Percentiles rank a stretch among this genome's conserved stretches.
Conservation (phyloP, 2,113 vertebrate genomes). For the Bettongia penicillata region DNA sequence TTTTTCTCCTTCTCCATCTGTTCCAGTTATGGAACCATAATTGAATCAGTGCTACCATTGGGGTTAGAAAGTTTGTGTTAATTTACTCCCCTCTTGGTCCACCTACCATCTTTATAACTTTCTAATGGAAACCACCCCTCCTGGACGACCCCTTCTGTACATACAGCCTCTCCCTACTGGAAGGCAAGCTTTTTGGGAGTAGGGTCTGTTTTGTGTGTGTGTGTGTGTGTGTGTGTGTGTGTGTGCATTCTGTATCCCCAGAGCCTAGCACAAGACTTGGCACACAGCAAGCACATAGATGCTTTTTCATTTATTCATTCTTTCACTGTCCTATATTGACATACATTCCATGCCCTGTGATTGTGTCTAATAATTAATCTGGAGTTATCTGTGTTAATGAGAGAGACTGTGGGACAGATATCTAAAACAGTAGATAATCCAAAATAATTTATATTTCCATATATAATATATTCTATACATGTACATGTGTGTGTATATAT, state of each 20-base stretch:
- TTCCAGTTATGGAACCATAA: not conserved
- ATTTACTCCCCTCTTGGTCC: not conserved
- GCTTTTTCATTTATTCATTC: not conserved
- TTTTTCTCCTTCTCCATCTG: not conserved
- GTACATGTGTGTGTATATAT: not conserved
- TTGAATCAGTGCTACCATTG: not conserved
- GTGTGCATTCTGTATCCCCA: not conserved
- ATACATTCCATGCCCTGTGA: not conserved
- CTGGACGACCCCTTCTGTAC: not conserved
- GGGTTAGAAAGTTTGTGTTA: not conserved
- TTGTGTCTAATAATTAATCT: not conserved
- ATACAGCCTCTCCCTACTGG: not conserved
- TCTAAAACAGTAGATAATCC: not conserved
- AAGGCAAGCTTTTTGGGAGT: not conserved
- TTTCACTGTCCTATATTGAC: not conserved
- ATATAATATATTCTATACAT: not conserved
- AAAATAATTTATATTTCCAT: not conserved
- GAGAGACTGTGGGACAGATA: not conserved
- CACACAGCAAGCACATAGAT: not conserved
- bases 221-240: no score
- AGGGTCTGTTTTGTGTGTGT: not conserved
- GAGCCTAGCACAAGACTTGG: not conserved
- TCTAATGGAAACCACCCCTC: not conserved
- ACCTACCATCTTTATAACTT: not conserved
- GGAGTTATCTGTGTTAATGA: no score